Percentiles rank a stretch among this genome's conserved stretches.
phyloP scores from a whole-genome alignment of 2,888 invertebrate species.

The Stenichneumon culpator region DNA sequence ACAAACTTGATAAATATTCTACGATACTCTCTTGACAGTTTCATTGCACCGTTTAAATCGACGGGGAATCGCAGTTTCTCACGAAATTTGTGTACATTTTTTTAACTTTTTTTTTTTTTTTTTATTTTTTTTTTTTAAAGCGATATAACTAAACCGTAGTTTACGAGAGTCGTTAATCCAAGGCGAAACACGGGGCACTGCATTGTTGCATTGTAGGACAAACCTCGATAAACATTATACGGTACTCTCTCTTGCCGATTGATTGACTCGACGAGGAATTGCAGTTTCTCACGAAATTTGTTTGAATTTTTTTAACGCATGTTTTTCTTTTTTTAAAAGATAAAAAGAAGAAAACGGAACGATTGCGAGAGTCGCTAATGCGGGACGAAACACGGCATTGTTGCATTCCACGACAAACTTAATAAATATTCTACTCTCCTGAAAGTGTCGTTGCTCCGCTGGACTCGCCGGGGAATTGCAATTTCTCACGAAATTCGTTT shows the following conservation, averaged over 20 bases:
- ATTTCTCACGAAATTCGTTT: no score
- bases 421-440: slow-evolving; percentile 17
- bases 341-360: not conserved
- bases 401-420: slow-evolving; percentile 37
- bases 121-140: not conserved
- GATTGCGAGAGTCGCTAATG: no score
- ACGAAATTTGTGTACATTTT: no score
- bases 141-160: no score
- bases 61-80: no score
- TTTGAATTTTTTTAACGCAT: not conserved
- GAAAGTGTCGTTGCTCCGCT: not conserved
- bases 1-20: slow-evolving; percentile 36
- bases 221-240: slow-evolving; percentile 27
- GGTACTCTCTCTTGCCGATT: no score
- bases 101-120: not conserved
- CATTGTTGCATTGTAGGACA: slow-evolving; percentile 39
- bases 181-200: no score
- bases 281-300: not conserved
- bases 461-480: no score
- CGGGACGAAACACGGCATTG: not conserved
- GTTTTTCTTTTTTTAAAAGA: not conserved
- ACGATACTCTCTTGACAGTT: not conserved
- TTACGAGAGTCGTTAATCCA: no score
- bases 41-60: not conserved
- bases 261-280: not conserved